These are phyloP conservation scores for Strongylocentrotus purpuratus DNA, from an alignment of 35 echinoderm and acorn worm genomes.

Conservation along the genomic window DNA sequence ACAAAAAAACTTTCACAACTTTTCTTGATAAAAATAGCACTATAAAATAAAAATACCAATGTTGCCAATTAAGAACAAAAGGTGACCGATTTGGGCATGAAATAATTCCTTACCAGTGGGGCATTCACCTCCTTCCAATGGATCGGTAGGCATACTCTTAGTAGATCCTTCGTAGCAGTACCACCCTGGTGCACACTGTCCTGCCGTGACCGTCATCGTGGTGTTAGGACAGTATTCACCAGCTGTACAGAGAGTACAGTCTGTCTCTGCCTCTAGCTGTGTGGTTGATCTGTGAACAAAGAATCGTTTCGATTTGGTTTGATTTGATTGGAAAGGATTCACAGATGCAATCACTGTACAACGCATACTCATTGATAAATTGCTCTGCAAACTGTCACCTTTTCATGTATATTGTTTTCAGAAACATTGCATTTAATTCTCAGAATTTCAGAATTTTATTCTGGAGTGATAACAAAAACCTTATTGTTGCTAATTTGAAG, in stretches of 20 bases:
- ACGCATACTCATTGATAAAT: no score
- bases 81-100: background rate
- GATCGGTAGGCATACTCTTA: conserved; percentile 63
- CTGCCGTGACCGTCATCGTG: conserved; percentile 58
- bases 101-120: conserved; percentile 68
- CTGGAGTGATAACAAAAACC: no score
- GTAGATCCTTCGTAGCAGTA: conserved; percentile 78
- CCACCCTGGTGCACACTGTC: conserved; percentile 72
- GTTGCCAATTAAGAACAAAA: background rate
- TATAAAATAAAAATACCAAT: background rate
- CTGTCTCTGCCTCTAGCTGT: conserved; percentile 53
- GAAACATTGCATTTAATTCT: no score
- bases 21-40: no score
- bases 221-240: conserved; percentile 84
- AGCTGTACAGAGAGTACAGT: conserved; percentile 75
- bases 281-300: conserved; percentile 64
- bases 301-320: background rate
- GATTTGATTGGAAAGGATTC: background rate
- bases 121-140: conserved; percentile 66
- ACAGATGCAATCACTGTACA: no score
- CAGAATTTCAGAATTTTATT: no score
- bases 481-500: no score
- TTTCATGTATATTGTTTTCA: no score
- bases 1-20: no score
- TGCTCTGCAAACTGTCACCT: no score